Base-by-base conservation (phyloP, 1,140 invertebrate species). In the Bacillus rossius region DNA sequence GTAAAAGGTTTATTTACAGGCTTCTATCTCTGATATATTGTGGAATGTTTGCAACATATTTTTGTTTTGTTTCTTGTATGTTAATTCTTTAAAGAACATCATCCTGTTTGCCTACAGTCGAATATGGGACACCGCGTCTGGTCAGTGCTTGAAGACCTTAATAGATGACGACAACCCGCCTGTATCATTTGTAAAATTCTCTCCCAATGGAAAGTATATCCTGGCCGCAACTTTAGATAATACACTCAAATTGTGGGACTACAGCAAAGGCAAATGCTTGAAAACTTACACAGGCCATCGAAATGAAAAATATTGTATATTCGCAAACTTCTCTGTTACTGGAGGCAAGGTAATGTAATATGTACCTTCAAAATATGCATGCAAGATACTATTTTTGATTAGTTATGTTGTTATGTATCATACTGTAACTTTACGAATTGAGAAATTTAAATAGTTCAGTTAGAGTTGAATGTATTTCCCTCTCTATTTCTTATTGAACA, bases 251-350 rank as follows among this genome's bases (percentile, higher is more conserved):
- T 75, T 99, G 43, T 99, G 98, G 98, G 98, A 99, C 75, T 99
- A 99, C 75, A 96, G 92, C 59, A 98, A 99, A 82, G 90, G 89
- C 53, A 94, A 94, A 79, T 98, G 95, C 75, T 77, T 99, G 16
- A 99, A 99, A 79, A 97, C 94, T 0, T 99, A 99, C 66, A 92
- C 88, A 0, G 96, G 96, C 1, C 98, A 99, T 74, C 92, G 91
- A 73, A 99, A 99, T 79, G 95, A 99, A 77, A 99, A 99, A 74
- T 99, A 99, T 76, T 99, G 98, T 73, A 97, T 99, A 73, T 99
- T 99, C 78, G 96, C 98, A 20, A 99, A 99, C 77, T 99, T 99
- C 74, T 99, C 96, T 51, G 96, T 99, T 3, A 99, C 98, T 43
- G 98, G 97, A 59, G 97, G 96, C 73, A 99, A 99, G 84, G 93